phyloP scores from a whole-genome alignment of 1,140 invertebrate species.

The Drosophila mojavensis region DNA sequence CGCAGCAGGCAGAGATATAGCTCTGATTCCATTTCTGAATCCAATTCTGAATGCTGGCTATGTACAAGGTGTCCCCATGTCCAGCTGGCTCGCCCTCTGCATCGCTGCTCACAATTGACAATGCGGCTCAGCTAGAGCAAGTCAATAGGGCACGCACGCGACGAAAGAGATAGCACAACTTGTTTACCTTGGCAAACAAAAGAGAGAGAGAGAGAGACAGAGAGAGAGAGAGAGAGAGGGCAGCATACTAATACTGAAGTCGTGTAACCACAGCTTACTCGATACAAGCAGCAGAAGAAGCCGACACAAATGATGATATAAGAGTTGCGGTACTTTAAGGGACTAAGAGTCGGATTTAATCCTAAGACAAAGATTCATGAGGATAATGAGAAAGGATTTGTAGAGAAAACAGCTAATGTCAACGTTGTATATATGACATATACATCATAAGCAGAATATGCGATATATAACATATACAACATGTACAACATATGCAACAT shows the following conservation, averaged over 20 bases:
- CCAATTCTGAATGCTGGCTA: constrained; percentile 19
- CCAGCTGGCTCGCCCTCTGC: constrained; percentile 10
- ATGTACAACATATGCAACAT: too few relatives aligned
- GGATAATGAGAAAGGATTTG: background rate
- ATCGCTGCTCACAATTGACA: constrained; percentile 65
- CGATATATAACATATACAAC: too few relatives aligned
- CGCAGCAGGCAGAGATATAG: too few relatives aligned
- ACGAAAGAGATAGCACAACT: constrained; percentile 9
- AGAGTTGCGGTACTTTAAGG: background rate
- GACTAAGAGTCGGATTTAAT: background rate
- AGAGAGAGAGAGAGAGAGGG: too few relatives aligned
- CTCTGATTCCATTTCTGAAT: constrained; percentile 17
- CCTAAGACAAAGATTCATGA: background rate
- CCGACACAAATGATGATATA: constrained; percentile 8
- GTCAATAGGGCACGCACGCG: constrained; percentile 75
- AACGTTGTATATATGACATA: too few relatives aligned
- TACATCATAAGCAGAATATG: too few relatives aligned
- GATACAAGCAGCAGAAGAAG: background rate
- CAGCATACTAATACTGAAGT: constrained; percentile 7
- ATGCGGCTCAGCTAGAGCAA: constrained; percentile 64
- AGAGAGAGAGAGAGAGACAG: constrained; percentile 23
- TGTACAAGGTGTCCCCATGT: constrained; percentile 19
- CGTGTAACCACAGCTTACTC: constrained; percentile 29
- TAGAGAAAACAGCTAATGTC: background rate
- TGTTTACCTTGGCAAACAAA: constrained; percentile 11